Evolutionary conservation across 1,140 invertebrate species (phyloP), one percentile per base, ranked within the genome.

Genomic region (Hyphantria cunea): DNA sequence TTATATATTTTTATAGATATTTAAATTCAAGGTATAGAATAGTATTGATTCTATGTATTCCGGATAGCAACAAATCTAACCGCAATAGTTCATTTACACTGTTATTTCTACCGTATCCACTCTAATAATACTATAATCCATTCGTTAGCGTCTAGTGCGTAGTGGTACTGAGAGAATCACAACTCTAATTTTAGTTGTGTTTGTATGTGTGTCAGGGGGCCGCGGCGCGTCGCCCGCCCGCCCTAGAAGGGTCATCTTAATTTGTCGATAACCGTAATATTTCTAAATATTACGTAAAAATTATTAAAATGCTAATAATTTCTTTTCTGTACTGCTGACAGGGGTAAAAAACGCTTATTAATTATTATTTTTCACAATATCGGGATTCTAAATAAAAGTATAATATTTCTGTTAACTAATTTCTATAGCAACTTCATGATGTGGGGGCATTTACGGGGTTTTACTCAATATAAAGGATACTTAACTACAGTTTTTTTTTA

Each of bases 121-220:
- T 68, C 80, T 86, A 82, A 80, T 76, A 86, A 84, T 86, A 85
- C 64, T 74, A 76, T 70, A 76, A 80, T 74, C 74, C 76, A 83
- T 80, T 74, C 65, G 74, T 76, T 76, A 73, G 70, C 77, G 82
- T 84, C 84, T 82, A 89, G 84, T 80, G 75, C 78, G 76, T 71
- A 58, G 55, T 49, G 76, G 72, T 78, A 69, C 56, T 65, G 72
- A 60, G 76, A 82, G 80, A 84, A 77, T 82, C 79, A 82, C 80
- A 76, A 65, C 70, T 83, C 86, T 89, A 89, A 84, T 82, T 80
- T 82, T 89, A 89, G 83, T 75, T 69, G 58, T 77, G 74, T 86
- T 80, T 85, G 82, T 86, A 86, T 86, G 82, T 89, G 75, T 89
- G 86, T 89, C 86, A 89, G 74, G 84, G 77, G 86, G 84, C 78